Conservation (phyloP, 2,113 vertebrate species). For the Sebastes fasciatus region DNA sequence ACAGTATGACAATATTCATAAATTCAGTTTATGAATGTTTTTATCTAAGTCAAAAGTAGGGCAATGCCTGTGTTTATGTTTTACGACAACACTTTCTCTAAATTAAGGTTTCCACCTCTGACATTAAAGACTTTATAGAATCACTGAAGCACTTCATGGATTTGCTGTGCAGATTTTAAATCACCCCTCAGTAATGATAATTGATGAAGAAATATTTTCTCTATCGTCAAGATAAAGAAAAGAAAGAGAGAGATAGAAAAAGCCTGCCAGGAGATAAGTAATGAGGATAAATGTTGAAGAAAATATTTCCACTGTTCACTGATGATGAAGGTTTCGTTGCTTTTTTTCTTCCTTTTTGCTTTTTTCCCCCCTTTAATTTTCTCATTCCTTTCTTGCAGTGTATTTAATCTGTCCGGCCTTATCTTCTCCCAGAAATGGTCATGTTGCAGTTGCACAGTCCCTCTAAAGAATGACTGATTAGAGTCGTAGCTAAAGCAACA, state of each 20-base stretch:
- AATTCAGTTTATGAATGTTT: background rate
- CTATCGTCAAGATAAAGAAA: conserved; percentile 50
- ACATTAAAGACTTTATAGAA: conserved; percentile 46
- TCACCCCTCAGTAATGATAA: conserved; percentile 67
- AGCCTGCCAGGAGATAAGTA: conserved; percentile 61
- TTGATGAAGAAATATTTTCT: conserved; percentile 59
- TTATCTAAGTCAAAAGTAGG: conserved; percentile 31
- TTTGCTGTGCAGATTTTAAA: conserved; percentile 64
- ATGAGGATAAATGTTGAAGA: conserved; percentile 69
- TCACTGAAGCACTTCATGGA: conserved; percentile 50
- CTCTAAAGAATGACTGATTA: conserved; percentile 70
- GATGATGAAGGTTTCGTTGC: conserved; percentile 66
- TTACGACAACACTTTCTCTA: conserved; percentile 26
- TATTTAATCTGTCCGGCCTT: conserved; percentile 62
- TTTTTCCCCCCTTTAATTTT: conserved; percentile 20
- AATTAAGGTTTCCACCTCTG: conserved; percentile 39
- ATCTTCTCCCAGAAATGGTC: conserved; percentile 60
- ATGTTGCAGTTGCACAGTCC: conserved; percentile 59
- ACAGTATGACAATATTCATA: background rate
- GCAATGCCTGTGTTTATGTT: conserved; percentile 11
- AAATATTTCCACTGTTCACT: conserved; percentile 58
- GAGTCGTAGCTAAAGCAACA: conserved; percentile 51
- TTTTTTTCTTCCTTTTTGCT: conserved; percentile 29
- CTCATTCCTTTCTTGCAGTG: conserved; percentile 29
- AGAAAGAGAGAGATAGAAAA: conserved; percentile 29